phyloP scores from a whole-genome alignment of 92 coral and sea anemone genomes.

The Nematostella vectensis region DNA sequence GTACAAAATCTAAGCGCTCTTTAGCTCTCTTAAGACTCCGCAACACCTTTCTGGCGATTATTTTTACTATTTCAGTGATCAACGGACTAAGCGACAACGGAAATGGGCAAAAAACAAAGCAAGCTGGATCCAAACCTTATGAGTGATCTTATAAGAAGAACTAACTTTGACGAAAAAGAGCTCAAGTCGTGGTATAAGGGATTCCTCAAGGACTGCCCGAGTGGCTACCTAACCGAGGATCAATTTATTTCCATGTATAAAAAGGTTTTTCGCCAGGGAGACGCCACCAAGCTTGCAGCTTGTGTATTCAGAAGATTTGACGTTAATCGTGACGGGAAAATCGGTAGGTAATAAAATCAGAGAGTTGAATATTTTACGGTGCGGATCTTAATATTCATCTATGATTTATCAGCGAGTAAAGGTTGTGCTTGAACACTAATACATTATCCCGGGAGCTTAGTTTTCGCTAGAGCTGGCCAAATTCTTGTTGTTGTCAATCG shows the following conservation, averaged over 20 bases:
- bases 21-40: too few relatives aligned
- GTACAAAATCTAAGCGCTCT: too few relatives aligned
- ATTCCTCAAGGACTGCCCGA: slow-evolving; percentile 92
- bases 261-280: slow-evolving; percentile 90
- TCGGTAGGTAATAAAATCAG: slow-evolving; percentile 48
- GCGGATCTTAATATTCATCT: slow-evolving; percentile 2
- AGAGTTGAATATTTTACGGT: slow-evolving; percentile 4
- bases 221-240: slow-evolving; percentile 80
- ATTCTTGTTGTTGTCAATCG: too few relatives aligned
- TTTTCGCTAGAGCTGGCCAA: too few relatives aligned
- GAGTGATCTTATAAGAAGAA: slow-evolving; percentile 77
- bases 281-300: slow-evolving; percentile 85
- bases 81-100: neutral
- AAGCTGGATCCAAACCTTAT: slow-evolving; percentile 82
- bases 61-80: too few relatives aligned
- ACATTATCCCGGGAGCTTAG: too few relatives aligned
- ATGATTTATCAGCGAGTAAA: neutral
- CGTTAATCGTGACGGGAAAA: slow-evolving; percentile 92
- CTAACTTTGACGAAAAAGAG: slow-evolving; percentile 94
- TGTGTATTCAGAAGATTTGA: slow-evolving; percentile 94
- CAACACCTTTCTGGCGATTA: too few relatives aligned
- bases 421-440: slow-evolving; percentile 7
- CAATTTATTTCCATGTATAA: slow-evolving; percentile 96
- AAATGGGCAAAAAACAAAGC: slow-evolving; percentile 96
- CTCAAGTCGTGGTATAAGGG: slow-evolving; percentile 92